These are phyloP conservation scores for Ricordea florida DNA, from an alignment of 92 coral and sea anemone genomes.

Conservation along the genomic window DNA sequence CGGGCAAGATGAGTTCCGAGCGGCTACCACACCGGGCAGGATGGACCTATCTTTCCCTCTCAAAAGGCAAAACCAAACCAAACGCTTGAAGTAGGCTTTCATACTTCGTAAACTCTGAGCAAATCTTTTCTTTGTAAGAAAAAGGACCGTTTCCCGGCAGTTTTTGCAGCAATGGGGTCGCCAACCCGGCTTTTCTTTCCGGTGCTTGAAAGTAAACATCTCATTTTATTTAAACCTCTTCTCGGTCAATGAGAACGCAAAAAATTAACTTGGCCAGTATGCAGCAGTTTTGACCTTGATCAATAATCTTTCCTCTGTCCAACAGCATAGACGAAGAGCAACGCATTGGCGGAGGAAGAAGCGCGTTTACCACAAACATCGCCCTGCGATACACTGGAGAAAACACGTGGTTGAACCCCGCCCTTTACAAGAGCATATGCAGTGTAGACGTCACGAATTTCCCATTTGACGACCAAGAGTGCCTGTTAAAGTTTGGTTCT, in stretches of 20 bases:
- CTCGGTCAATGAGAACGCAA: not conserved
- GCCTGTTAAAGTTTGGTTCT: conserved; percentile 59
- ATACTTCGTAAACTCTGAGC: too few species aligned
- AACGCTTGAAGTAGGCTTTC: too few species aligned
- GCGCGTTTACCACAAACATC: conserved; percentile 50
- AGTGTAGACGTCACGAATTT: conserved; percentile 64
- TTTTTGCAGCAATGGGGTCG: too few species aligned
- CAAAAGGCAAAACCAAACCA: too few species aligned
- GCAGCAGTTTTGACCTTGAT: not conserved
- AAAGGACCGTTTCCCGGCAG: too few species aligned
- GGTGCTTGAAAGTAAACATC: not conserved
- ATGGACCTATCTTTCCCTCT: too few species aligned
- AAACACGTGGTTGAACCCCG: conserved; percentile 67
- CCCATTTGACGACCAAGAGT: conserved; percentile 67
- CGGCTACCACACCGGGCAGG: too few species aligned
- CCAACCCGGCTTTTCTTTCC: too few species aligned
- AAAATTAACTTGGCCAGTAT: too few species aligned
- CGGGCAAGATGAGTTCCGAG: too few species aligned
- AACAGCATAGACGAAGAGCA: conserved; percentile 62
- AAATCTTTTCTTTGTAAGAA: too few species aligned
- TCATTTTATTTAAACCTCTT: not conserved
- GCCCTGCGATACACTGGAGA: conserved; percentile 28
- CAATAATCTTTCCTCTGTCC: not conserved
- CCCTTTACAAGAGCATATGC: conserved; percentile 70
- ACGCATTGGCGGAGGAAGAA: conserved; percentile 53